Evolutionary conservation across 2,888 invertebrate genomes (phyloP).

Genomic region (Campopleginae sp.): DNA sequence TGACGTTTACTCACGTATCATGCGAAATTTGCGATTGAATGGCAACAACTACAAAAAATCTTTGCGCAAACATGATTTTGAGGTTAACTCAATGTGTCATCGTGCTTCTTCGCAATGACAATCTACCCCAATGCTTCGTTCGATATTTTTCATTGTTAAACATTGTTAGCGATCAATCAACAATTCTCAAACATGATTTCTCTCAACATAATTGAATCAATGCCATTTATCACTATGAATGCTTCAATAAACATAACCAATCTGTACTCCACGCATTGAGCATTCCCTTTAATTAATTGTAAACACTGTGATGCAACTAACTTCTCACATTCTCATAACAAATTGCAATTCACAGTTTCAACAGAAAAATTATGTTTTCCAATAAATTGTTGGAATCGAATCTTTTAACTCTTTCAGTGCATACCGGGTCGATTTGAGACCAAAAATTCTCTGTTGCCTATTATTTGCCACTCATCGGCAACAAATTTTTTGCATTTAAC

Average conservation of each 20-base stretch:
- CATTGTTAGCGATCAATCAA: not conserved
- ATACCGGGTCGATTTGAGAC: no score
- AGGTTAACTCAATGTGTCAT: constrained; percentile 64
- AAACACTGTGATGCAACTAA: not conserved
- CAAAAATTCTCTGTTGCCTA: no score
- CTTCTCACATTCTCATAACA: not conserved
- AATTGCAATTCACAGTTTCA: not conserved
- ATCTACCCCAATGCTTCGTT: not conserved
- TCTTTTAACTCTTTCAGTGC: not conserved
- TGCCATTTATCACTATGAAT: not conserved
- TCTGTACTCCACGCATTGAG: not conserved
- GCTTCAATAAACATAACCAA: not conserved
- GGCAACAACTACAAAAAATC: not conserved
- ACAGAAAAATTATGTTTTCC: not conserved
- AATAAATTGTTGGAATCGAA: not conserved
- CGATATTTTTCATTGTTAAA: not conserved
- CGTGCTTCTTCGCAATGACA: not conserved
- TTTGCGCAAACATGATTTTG: constrained; percentile 11
- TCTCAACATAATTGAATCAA: not conserved
- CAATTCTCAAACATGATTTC: not conserved
- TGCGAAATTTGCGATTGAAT: constrained; percentile 9
- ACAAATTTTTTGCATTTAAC: no score
- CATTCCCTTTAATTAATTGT: not conserved
- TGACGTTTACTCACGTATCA: constrained; percentile 7
- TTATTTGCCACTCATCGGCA: no score